Percentiles rank a stretch among this genome's conserved stretches.
phyloP scores from a whole-genome alignment of 1,140 invertebrate genomes.

The Mya arenaria region DNA sequence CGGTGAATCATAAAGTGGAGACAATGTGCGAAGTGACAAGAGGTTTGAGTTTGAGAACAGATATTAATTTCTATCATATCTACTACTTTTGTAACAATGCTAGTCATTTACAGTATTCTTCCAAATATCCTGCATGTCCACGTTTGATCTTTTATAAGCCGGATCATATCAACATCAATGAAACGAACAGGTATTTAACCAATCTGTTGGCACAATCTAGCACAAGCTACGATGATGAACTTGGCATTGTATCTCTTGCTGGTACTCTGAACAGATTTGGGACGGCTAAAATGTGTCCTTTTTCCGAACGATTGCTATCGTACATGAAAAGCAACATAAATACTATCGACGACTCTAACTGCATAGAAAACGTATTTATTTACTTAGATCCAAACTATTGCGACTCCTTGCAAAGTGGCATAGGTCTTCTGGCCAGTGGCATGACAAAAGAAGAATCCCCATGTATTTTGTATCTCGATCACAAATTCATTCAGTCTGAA shows the following conservation, averaged over 20 bases:
- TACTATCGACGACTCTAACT: neutral
- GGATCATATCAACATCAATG: slow-evolving; percentile 13
- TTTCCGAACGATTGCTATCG: neutral
- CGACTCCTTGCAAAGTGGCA: neutral
- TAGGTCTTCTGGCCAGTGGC: neutral
- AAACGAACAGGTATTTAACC: neutral
- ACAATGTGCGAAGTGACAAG: neutral
- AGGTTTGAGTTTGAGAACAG: neutral
- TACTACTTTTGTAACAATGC: slow-evolving; percentile 9
- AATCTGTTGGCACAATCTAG: neutral
- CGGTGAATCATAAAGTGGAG: slow-evolving; percentile 15
- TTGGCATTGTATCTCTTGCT: neutral
- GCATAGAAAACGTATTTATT: slow-evolving; percentile 10
- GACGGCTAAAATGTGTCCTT: neutral
- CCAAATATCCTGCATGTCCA: slow-evolving; percentile 13
- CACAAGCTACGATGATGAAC: slow-evolving; percentile 12
- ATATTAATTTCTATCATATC: slow-evolving; percentile 14
- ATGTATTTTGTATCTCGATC: neutral
- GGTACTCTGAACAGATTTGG: neutral
- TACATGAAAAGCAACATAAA: slow-evolving; percentile 9
- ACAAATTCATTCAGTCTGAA: slow-evolving; percentile 4
- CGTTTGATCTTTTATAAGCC: slow-evolving; percentile 16
- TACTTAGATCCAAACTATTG: slow-evolving; percentile 14
- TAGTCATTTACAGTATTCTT: neutral
- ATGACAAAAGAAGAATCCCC: neutral